phyloP scores from a whole-genome alignment of 1,140 invertebrate genomes.

The Drosophila mauritiana region DNA sequence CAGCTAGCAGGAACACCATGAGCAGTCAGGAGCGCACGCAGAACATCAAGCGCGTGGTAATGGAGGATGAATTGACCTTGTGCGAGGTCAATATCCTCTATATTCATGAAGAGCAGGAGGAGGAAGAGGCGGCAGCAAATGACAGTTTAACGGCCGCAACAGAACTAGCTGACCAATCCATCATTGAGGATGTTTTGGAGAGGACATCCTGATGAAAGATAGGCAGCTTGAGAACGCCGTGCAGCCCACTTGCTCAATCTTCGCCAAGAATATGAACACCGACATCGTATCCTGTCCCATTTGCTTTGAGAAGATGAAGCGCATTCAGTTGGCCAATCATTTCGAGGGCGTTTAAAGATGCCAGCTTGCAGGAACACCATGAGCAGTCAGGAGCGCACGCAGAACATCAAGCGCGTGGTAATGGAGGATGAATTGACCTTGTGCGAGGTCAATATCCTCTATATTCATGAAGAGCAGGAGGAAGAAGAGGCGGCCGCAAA shows the following conservation, averaged over 20 bases:
- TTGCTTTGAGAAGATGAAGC: too few species aligned
- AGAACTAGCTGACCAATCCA: conserved; percentile 59
- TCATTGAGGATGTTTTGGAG: conserved; percentile 68
- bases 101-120: too few species aligned
- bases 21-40: conserved; percentile 54
- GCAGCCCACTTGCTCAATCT: conserved; percentile 45
- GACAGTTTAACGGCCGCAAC: conserved; percentile 22
- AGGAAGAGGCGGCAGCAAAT: too few species aligned
- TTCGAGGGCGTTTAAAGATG: too few species aligned
- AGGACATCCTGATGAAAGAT: conserved; percentile 59
- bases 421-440: conserved; percentile 66
- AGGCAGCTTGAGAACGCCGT: conserved; percentile 70
- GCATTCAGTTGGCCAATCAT: too few species aligned
- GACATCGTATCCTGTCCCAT: too few species aligned
- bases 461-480: too few species aligned
- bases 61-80: conserved; percentile 64
- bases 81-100: conserved; percentile 69
- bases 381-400: conserved; percentile 54
- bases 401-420: conserved; percentile 71
- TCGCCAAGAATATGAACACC: too few species aligned
- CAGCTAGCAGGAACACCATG: background rate
- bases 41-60: conserved; percentile 71
- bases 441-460: conserved; percentile 66
- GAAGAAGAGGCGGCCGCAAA: too few species aligned
- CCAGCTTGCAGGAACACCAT: background rate